Percentiles rank a stretch among this genome's conserved stretches.
These are phyloP conservation scores for Synaphobranchus kaupii DNA, from an alignment of 2,797 vertebrate genomes.

Conservation along the genomic window DNA sequence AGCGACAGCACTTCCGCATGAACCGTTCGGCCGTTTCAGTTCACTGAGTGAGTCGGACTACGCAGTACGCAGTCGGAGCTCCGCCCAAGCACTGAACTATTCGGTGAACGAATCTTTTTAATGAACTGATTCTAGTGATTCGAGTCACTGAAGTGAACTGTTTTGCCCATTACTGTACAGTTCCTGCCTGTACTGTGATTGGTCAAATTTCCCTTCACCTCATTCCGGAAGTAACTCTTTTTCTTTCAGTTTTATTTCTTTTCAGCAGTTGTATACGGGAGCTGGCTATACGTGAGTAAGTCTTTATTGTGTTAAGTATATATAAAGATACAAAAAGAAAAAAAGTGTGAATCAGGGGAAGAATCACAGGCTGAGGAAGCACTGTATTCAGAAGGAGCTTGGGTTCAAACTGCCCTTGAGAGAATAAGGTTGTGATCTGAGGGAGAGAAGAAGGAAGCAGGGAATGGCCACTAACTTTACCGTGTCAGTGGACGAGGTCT, in stretches of 20 bases:
- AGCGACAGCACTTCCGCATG: too few relatives aligned
- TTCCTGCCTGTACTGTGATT: too few relatives aligned
- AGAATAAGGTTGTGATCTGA: not conserved
- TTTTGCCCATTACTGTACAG: not conserved
- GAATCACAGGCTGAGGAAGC: too few relatives aligned
- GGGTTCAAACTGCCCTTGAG: not conserved
- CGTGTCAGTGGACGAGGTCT: conserved; percentile 69
- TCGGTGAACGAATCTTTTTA: too few relatives aligned
- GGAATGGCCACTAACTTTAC: conserved; percentile 58
- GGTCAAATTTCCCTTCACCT: not conserved
- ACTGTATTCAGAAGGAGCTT: not conserved
- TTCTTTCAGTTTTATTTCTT: not conserved
- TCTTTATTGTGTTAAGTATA: not conserved
- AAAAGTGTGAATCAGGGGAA: too few relatives aligned
- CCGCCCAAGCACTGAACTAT: too few relatives aligned
- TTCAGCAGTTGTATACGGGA: not conserved
- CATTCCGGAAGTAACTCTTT: not conserved
- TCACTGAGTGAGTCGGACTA: too few relatives aligned
- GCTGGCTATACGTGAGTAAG: not conserved
- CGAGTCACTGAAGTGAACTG: too few relatives aligned
- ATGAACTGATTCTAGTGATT: too few relatives aligned
- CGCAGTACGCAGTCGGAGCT: too few relatives aligned
- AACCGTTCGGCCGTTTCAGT: too few relatives aligned
- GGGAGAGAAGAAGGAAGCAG: not conserved
- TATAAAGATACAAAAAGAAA: too few relatives aligned